Evolutionary conservation across 2,888 invertebrate genomes (phyloP).

Genomic region (Parnassius apollo): DNA sequence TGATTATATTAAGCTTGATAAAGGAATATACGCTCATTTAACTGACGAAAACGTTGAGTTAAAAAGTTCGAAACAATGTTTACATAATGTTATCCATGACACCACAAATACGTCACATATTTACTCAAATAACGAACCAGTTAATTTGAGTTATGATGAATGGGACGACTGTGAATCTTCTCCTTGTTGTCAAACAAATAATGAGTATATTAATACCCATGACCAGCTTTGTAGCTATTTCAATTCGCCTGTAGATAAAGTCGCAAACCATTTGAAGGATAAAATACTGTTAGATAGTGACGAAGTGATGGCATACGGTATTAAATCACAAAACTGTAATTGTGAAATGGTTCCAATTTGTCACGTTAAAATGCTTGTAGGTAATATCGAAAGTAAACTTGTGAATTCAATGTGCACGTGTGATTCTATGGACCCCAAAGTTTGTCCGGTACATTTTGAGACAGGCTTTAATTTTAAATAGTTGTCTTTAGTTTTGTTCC

Average conservation of each 20-base stretch:
- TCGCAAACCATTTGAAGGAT: slow-evolving; percentile 30
- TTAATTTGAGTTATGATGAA: slow-evolving; percentile 29
- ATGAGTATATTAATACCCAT: slow-evolving; percentile 31
- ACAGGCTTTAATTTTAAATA: neutral
- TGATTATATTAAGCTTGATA: slow-evolving; percentile 4
- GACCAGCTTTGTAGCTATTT: slow-evolving; percentile 40
- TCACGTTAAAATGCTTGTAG: slow-evolving; percentile 71
- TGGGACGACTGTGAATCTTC: slow-evolving; percentile 38
- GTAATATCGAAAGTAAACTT: slow-evolving; percentile 63
- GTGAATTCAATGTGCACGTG: slow-evolving; percentile 60
- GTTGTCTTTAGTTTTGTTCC: too few species aligned
- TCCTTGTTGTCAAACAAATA: slow-evolving; percentile 27
- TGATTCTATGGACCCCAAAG: slow-evolving; percentile 56
- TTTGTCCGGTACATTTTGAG: slow-evolving; percentile 64
- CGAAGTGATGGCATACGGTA: slow-evolving; percentile 26
- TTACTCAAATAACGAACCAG: slow-evolving; percentile 30
- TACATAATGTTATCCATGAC: slow-evolving; percentile 18
- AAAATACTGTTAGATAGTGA: slow-evolving; percentile 27
- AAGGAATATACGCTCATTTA: slow-evolving; percentile 6
- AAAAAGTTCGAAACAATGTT: slow-evolving; percentile 40
- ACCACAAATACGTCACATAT: slow-evolving; percentile 29
- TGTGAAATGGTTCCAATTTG: slow-evolving; percentile 68
- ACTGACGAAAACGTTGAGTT: slow-evolving; percentile 40
- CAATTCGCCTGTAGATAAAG: slow-evolving; percentile 39
- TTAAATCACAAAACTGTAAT: slow-evolving; percentile 44